These are phyloP conservation scores for Carpatolechia fugitivella DNA, from an alignment of 2,888 invertebrate genomes.

Conservation along the genomic window DNA sequence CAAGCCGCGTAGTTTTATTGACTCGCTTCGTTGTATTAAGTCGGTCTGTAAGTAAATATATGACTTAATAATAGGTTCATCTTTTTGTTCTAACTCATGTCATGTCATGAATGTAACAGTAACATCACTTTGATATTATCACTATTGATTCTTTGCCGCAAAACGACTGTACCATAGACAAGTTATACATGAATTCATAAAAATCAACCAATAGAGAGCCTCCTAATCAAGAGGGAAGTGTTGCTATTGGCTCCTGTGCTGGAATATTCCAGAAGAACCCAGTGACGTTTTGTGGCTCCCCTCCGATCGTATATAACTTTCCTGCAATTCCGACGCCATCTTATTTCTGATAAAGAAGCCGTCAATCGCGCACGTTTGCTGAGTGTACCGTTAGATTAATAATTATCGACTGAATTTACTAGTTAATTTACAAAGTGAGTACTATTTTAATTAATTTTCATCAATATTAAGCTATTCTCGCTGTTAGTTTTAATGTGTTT, in stretches of 20 bases:
- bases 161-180: conserved; percentile 1
- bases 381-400: conserved; percentile 60
- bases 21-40: too few species aligned
- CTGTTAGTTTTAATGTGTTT: not conserved
- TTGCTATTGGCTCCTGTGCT: conserved; percentile 47
- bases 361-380: conserved; percentile 75
- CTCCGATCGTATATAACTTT: conserved; percentile 45
- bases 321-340: conserved; percentile 44
- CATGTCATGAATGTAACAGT: too few species aligned
- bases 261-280: conserved; percentile 71
- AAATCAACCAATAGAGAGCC: conserved; percentile 47
- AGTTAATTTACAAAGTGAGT: conserved; percentile 58
- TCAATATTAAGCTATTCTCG: conserved; percentile 1
- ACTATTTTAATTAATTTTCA: conserved; percentile 15
- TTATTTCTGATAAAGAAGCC: conserved; percentile 69
- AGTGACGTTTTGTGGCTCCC: conserved; percentile 59
- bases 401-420: conserved; percentile 51
- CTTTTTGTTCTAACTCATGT: too few species aligned
- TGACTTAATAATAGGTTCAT: too few species aligned
- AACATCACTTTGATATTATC: not conserved
- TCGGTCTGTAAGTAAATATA: too few species aligned
- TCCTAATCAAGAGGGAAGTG: conserved; percentile 29
- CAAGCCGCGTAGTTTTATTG: too few species aligned
- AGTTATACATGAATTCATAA: conserved; percentile 4
- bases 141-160: not conserved